Evolutionary conservation across 2,888 invertebrate species (phyloP).

Genomic region (Drosophila lutescens): DNA sequence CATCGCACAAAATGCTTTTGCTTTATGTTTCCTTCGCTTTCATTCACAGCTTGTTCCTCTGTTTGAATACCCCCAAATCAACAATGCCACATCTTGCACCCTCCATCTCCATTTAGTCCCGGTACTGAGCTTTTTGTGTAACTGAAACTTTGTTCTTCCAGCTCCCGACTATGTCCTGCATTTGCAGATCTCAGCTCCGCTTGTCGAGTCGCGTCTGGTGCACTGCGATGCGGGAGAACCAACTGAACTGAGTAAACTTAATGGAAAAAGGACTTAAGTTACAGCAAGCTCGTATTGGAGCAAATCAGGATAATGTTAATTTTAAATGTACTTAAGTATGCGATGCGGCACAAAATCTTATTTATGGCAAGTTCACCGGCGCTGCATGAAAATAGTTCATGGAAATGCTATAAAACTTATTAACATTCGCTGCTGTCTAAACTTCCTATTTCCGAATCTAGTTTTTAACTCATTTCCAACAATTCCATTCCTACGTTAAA

Average conservation of each 20-base stretch:
- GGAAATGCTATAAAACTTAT: background rate
- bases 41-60: conserved; percentile 23
- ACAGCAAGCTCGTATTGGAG: background rate
- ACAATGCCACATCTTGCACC: conserved; percentile 2
- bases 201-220: conserved; percentile 63
- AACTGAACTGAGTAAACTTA: conserved; percentile 61
- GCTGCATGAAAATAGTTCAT: background rate
- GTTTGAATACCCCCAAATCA: conserved; percentile 18
- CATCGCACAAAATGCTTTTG: background rate
- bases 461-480: conserved; percentile 24
- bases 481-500: conserved; percentile 30
- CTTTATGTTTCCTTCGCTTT: conserved; percentile 20
- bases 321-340: conserved; percentile 21
- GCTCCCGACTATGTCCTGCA: conserved; percentile 77
- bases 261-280: conserved; percentile 32
- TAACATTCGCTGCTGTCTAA: conserved; percentile 10
- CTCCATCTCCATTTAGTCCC: conserved; percentile 6
- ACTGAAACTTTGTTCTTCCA: conserved; percentile 35
- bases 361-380: background rate
- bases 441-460: background rate
- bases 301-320: conserved; percentile 12
- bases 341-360: background rate
- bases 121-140: background rate
- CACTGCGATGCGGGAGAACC: conserved; percentile 30
- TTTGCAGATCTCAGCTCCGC: conserved; percentile 77